These are phyloP conservation scores for Halictus quadricinctus DNA, from an alignment of 2,888 invertebrate genomes.

Conservation along the genomic window DNA sequence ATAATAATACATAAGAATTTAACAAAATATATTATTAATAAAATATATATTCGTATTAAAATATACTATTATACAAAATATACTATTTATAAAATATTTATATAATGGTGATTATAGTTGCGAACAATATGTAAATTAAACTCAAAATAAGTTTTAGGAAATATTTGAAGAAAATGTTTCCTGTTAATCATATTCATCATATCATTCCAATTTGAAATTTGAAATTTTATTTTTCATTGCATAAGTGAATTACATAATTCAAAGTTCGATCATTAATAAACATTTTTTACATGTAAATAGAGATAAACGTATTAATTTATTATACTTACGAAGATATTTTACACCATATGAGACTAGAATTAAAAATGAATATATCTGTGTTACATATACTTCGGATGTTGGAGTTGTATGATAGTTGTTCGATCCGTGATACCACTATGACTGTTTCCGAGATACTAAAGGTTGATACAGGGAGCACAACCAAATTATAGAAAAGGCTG, in stretches of 20 bases:
- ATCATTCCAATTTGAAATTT: background rate
- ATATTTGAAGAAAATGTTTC: background rate
- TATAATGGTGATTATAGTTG: background rate
- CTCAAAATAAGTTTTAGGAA: background rate
- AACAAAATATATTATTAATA: background rate
- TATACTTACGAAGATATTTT: constrained; percentile 16
- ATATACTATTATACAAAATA: background rate
- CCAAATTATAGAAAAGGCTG: constrained; percentile 27
- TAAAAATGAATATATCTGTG: constrained; percentile 3
- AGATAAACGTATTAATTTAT: background rate
- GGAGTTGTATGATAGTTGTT: constrained; percentile 30
- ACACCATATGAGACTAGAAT: constrained; percentile 19
- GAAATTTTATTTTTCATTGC: background rate
- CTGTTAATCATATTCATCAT: background rate
- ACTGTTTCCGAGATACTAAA: constrained; percentile 55
- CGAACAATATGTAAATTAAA: background rate
- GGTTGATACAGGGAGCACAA: constrained; percentile 28
- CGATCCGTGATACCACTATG: constrained; percentile 45
- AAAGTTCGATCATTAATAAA: background rate
- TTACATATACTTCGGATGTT: background rate
- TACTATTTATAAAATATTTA: background rate
- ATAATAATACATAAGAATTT: background rate
- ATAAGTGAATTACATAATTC: background rate
- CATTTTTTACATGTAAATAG: too few relatives aligned
- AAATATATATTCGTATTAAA: background rate